Conservation (phyloP, 1,140 invertebrate species). For the Kradibia gibbosae region DNA sequence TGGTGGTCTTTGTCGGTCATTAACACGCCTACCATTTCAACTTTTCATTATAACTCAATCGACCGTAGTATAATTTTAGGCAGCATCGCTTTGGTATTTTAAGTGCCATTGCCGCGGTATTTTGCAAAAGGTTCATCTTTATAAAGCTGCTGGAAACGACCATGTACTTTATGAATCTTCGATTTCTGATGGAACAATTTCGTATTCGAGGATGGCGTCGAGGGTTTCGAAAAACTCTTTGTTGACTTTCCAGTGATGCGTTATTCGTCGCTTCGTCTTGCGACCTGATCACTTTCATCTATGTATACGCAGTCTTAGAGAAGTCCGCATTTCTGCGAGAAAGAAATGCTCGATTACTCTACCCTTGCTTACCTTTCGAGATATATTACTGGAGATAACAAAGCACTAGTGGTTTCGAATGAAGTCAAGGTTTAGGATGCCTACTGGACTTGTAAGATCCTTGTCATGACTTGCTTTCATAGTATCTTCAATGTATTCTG, state of each 20-base stretch:
- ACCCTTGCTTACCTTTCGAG: neutral
- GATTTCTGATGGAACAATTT: slow-evolving; percentile 41
- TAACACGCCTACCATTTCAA: no score
- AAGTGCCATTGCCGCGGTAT: neutral
- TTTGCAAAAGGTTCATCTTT: neutral
- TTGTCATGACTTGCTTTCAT: slow-evolving; percentile 20
- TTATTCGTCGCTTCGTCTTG: slow-evolving; percentile 26
- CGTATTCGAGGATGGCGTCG: slow-evolving; percentile 8
- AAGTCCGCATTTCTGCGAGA: neutral
- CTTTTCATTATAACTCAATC: no score
- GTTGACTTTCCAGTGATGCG: slow-evolving; percentile 44
- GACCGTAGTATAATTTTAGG: no score
- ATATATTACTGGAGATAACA: neutral
- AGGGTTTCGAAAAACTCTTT: neutral
- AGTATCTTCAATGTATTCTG: no score
- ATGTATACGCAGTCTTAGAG: neutral
- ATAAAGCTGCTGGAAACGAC: slow-evolving; percentile 18
- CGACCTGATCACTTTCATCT: slow-evolving; percentile 32
- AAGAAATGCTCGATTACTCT: neutral
- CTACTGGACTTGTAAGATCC: neutral
- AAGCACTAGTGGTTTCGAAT: neutral
- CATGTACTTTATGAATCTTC: slow-evolving; percentile 31
- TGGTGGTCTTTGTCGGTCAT: no score
- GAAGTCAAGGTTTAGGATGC: neutral
- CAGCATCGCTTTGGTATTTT: no score